Evolutionary conservation across 2,888 invertebrate species (phyloP).

Genomic region (Arctia plantaginis): DNA sequence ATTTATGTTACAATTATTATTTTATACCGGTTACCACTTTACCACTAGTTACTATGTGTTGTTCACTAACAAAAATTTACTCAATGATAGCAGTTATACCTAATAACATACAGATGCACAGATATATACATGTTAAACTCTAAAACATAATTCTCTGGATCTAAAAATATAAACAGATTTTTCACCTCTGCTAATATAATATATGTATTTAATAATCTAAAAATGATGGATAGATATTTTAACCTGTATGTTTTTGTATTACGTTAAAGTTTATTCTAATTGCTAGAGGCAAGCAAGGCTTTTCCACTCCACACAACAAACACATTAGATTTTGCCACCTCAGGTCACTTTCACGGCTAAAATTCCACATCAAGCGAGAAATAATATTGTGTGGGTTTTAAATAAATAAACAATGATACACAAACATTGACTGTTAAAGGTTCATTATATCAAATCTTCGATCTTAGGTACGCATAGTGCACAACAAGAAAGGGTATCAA

Average conservation of each 20-base stretch:
- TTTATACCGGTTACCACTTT: too few relatives aligned
- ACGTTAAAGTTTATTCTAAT: constrained; percentile 21
- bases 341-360: constrained; percentile 20
- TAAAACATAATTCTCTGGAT: background rate
- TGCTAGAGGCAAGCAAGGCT: constrained; percentile 22
- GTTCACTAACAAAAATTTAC: too few relatives aligned
- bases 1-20: too few relatives aligned
- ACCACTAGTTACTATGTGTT: too few relatives aligned
- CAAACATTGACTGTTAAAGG: background rate
- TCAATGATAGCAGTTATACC: too few relatives aligned
- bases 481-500: background rate
- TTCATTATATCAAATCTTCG: background rate
- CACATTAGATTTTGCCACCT: constrained; percentile 21
- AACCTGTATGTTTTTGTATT: background rate
- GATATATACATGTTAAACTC: background rate
- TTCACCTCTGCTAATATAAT: too few relatives aligned
- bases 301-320: constrained; percentile 17
- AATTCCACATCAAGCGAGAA: constrained; percentile 12
- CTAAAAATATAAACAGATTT: background rate
- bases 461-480: background rate
- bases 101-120: background rate
- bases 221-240: background rate
- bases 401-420: background rate
- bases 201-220: too few relatives aligned
- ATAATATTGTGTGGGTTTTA: background rate